phyloP scores from a whole-genome alignment of 2,113 vertebrate species.

The Elephantulus edwardii region DNA sequence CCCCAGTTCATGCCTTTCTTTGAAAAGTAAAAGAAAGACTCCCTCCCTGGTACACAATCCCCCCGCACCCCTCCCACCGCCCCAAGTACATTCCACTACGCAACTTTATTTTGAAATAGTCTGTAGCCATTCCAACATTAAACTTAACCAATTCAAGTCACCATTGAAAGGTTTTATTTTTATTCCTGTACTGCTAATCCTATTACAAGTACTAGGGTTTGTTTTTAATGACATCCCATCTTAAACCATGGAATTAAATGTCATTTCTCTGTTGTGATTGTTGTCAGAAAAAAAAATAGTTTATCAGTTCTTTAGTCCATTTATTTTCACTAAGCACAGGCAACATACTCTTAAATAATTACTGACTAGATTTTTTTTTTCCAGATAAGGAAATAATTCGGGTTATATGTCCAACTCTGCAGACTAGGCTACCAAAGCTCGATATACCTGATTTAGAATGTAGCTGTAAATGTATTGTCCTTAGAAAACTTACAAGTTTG shows the following conservation, averaged over 20 bases:
- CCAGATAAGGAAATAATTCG: too few relatives aligned
- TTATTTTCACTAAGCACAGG: neutral
- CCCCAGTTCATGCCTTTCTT: too few relatives aligned
- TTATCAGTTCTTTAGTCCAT: neutral
- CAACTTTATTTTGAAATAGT: constrained; percentile 21
- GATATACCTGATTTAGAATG: neutral
- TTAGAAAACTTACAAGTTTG: neutral
- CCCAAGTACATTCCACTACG: too few relatives aligned
- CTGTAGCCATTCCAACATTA: neutral
- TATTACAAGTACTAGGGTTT: constrained; percentile 6
- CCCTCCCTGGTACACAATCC: too few relatives aligned
- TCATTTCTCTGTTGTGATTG: neutral
- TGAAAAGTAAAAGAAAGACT: too few relatives aligned
- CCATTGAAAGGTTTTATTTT: neutral
- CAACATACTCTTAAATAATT: neutral
- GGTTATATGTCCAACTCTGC: too few relatives aligned
- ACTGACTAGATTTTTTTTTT: neutral
- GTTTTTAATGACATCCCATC: neutral
- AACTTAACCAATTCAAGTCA: neutral
- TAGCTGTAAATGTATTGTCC: neutral
- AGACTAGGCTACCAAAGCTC: neutral
- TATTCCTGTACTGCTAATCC: neutral
- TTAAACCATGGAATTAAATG: constrained; percentile 1
- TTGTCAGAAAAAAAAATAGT: neutral
- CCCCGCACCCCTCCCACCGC: too few relatives aligned